These are phyloP conservation scores for Dromaius novaehollandiae DNA, from an alignment of 2,113 vertebrate species.

Conservation along the genomic window DNA sequence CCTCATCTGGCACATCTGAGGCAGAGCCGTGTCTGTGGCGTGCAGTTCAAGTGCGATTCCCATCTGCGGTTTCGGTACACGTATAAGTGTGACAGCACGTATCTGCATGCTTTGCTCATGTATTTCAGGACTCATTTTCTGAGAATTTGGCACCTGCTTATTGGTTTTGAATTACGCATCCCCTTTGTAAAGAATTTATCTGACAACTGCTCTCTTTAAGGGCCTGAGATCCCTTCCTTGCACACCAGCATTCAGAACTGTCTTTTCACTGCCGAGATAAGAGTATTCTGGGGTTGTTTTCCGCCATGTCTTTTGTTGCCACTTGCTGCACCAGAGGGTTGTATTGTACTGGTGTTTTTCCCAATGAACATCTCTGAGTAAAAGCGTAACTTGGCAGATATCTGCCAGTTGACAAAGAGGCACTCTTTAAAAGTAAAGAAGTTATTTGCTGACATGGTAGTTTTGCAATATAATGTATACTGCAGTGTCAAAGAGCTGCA, in stretches of 20 bases:
- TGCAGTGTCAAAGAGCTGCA: constrained; percentile 8
- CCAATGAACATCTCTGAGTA: constrained; percentile 32
- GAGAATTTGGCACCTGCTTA: neutral
- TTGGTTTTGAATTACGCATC: neutral
- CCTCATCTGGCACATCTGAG: fast-evolving
- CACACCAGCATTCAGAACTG: constrained; percentile 16
- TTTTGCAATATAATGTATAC: constrained; percentile 40
- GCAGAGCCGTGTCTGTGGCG: neutral
- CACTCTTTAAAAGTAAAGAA: constrained; percentile 44
- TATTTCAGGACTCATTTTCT: neutral
- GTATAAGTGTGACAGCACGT: fast-evolving
- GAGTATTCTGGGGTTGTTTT: constrained; percentile 52
- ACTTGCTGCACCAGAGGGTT: neutral
- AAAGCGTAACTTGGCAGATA: neutral
- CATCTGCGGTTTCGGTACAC: neutral
- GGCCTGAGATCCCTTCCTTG: neutral
- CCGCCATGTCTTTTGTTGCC: constrained; percentile 15
- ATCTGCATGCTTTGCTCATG: fast-evolving
- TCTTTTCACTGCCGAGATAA: constrained; percentile 21
- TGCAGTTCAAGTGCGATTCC: neutral
- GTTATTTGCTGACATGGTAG: constrained; percentile 59
- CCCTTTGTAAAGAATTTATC: neutral
- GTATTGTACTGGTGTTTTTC: neutral
- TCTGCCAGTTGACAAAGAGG: constrained; percentile 32
- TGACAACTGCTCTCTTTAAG: neutral